phyloP scores from a whole-genome alignment of 2,888 invertebrate genomes.

The Nomada flava region DNA sequence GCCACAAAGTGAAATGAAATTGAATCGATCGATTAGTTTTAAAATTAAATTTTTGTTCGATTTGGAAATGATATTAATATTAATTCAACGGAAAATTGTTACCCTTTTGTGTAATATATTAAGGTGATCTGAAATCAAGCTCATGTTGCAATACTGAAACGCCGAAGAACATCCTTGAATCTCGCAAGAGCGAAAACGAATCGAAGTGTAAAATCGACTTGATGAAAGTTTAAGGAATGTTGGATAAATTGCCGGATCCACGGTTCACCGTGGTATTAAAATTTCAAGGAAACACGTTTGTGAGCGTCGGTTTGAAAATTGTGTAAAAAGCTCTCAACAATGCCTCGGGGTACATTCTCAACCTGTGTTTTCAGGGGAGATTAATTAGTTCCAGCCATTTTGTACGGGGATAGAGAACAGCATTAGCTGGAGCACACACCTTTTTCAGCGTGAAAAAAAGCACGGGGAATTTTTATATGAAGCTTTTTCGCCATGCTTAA shows the following conservation, averaged over 20 bases:
- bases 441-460: background rate
- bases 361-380: constrained; percentile 17
- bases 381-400: constrained; percentile 22
- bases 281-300: background rate
- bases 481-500: background rate
- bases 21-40: no score
- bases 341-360: background rate
- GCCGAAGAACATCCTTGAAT: no score
- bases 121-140: no score
- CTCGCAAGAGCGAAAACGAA: no score
- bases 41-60: no score
- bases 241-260: constrained; percentile 8
- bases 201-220: no score
- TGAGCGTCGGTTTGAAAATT: background rate
- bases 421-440: background rate
- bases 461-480: background rate
- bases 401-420: background rate
- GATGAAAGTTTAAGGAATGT: background rate
- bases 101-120: no score
- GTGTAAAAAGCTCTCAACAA: constrained; percentile 14
- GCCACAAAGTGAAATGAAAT: no score
- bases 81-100: no score
- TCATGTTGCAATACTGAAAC: no score
- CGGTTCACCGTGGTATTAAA: constrained; percentile 29
- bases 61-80: no score